Evolutionary conservation across 2,113 vertebrate genomes (phyloP).

Genomic region (Sylvia atricapilla): DNA sequence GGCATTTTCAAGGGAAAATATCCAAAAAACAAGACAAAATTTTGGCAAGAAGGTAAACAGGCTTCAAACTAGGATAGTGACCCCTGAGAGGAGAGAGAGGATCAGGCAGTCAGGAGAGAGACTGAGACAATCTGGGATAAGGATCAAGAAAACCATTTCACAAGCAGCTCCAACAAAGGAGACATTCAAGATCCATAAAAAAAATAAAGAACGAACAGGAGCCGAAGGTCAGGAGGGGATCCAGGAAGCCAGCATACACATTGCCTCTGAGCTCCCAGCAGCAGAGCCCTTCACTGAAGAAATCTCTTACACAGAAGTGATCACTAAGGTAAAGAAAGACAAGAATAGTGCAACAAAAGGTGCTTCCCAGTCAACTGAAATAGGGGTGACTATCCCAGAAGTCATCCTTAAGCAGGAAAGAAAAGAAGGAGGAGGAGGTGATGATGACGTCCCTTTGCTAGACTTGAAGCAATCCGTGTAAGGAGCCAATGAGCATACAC

Average conservation of each 20-base stretch:
- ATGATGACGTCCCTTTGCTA: constrained; percentile 72
- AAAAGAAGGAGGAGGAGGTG: constrained; percentile 72
- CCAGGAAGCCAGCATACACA: constrained; percentile 67
- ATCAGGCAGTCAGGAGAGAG: constrained; percentile 89
- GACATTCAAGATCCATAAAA: constrained; percentile 86
- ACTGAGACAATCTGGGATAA: constrained; percentile 82
- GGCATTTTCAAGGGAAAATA: constrained; percentile 93
- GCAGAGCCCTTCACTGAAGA: constrained; percentile 80
- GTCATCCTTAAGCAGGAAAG: constrained; percentile 73
- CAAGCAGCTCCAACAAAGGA: constrained; percentile 87
- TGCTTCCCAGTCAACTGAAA: constrained; percentile 57
- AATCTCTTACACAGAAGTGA: constrained; percentile 81
- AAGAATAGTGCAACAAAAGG: constrained; percentile 68
- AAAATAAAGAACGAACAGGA: constrained; percentile 77
- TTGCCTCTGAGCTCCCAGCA: constrained; percentile 45
- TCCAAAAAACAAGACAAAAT: constrained; percentile 90
- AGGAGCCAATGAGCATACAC: not conserved
- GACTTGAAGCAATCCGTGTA: constrained; percentile 86
- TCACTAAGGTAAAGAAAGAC: constrained; percentile 81
- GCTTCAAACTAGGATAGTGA: constrained; percentile 92
- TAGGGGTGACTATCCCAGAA: constrained; percentile 55
- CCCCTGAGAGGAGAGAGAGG: constrained; percentile 88
- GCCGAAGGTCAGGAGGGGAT: constrained; percentile 83
- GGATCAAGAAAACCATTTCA: constrained; percentile 89
- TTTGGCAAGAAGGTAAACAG: constrained; percentile 88